phyloP scores from a whole-genome alignment of 2,888 invertebrate species.

The Orthonevra nobilis region DNA sequence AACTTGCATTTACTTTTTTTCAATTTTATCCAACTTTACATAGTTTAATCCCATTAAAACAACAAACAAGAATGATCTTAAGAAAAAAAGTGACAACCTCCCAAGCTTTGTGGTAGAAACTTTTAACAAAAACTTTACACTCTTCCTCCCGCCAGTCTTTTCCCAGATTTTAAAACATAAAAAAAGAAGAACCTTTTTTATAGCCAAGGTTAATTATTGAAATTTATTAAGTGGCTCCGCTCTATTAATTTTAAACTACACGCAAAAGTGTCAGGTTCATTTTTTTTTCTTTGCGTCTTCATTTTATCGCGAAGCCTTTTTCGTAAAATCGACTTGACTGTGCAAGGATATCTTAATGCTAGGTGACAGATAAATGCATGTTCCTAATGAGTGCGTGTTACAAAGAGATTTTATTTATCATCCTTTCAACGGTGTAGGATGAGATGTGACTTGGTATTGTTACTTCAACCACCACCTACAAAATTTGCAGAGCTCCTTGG shows the following conservation, averaged over 20 bases:
- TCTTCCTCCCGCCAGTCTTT: conserved; percentile 7
- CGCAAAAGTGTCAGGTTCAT: too few species aligned
- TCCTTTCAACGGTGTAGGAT: neutral
- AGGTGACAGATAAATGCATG: conserved; percentile 50
- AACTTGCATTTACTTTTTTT: neutral
- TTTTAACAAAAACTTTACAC: conserved; percentile 25
- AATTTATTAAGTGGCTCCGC: conserved; percentile 33
- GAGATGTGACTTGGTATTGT: neutral
- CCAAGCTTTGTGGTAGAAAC: conserved; percentile 5
- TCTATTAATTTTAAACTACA: too few species aligned
- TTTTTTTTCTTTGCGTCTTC: too few species aligned
- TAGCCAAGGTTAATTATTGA: conserved; percentile 20
- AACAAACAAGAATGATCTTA: conserved; percentile 5
- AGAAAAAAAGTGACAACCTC: neutral
- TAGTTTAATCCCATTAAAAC: conserved; percentile 33
- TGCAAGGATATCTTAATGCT: conserved; percentile 27
- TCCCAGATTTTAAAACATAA: conserved; percentile 16
- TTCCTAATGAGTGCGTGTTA: conserved; percentile 51
- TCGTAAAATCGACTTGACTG: too few species aligned
- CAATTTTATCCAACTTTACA: neutral
- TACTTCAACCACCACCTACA: too few species aligned
- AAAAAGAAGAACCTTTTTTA: too few species aligned
- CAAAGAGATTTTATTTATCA: neutral
- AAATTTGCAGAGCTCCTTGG: conserved; percentile 20
- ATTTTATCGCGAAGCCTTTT: too few species aligned